Evolutionary conservation across 2,888 invertebrate genomes (phyloP), one percentile per base, ranked within the genome.

Genomic region (Pheosia tremula): DNA sequence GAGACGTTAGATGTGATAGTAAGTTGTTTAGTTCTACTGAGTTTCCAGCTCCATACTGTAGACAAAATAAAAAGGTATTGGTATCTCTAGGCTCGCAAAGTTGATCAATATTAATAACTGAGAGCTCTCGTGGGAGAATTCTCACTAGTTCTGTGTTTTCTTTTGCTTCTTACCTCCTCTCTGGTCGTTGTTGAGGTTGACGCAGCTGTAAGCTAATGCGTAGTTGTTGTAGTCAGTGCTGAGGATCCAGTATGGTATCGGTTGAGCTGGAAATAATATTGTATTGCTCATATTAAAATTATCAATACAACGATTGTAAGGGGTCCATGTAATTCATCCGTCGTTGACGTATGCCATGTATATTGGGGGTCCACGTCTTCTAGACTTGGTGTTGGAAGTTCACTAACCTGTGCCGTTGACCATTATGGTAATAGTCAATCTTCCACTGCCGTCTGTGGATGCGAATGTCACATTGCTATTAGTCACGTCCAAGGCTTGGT

Each of bases 121-220:
- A 24, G 24, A 24, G 24, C 24, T 24, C 24, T 24, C 24, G 24
- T 24, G 24, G 24, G 24, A 24, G 24, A 24, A 2, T 24, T 24
- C 24, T 24, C 24, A 24, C 24, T 24, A 24, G 24, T 24, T 24
- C 24, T 24, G 24, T 24, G 24, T 24, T 24, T 24, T 24, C 24
- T 24, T 24, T 24, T 24, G 39, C 10, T 24, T 56, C 61, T 62
- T 56, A 78, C 78, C 63, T 71, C 66, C 69, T 71, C 64, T 61
- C 36, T 47, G 71, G 38, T 83, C 72, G 3, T 11, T 39, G 56
- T 74, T 57, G 8, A 80, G 59, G 43, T 95, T 89, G 3, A 84
- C 82, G 74, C 96, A 96, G 56, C 95, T 95, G 92, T 95, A 96
- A 0, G 95, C 94, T 3, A 96, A 91, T 0, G 95, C 88, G 70